These are phyloP conservation scores for Hippasteria phrygiana DNA, from an alignment of 53 echinoderm and acorn worm species.

Conservation along the genomic window DNA sequence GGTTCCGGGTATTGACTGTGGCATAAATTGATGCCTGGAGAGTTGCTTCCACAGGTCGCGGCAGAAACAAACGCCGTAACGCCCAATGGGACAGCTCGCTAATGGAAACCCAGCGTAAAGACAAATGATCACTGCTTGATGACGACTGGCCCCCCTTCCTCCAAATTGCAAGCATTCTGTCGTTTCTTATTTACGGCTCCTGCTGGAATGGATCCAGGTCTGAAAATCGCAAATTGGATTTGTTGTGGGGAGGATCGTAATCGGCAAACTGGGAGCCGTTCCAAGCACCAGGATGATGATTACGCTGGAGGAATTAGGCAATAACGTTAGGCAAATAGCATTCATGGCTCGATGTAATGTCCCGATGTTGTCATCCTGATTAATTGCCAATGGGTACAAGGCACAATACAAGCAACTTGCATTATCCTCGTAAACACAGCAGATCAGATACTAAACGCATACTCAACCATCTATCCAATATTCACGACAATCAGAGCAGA, in stretches of 20 bases:
- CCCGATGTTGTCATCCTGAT: neutral
- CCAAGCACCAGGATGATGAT: slow-evolving; percentile 21
- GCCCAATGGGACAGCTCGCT: slow-evolving; percentile 49
- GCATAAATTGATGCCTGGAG: slow-evolving; percentile 36
- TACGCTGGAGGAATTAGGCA: neutral
- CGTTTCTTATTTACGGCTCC: neutral
- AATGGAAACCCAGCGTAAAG: slow-evolving; percentile 33
- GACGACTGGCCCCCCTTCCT: neutral
- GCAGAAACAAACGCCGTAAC: neutral
- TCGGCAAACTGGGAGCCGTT: slow-evolving; percentile 31
- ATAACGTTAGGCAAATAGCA: neutral
- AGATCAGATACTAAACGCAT: neutral
- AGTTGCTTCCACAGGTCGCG: neutral
- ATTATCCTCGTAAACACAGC: neutral
- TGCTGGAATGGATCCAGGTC: slow-evolving; percentile 15
- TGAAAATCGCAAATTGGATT: slow-evolving; percentile 45
- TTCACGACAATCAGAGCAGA: no score
- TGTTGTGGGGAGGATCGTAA: slow-evolving; percentile 18
- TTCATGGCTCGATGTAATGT: slow-evolving; percentile 21
- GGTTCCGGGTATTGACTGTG: slow-evolving; percentile 17
- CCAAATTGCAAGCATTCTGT: neutral
- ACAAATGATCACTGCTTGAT: slow-evolving; percentile 26
- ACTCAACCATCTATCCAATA: neutral
- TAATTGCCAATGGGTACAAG: neutral
- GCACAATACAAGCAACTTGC: no score